Percentiles rank a stretch among this genome's conserved stretches.
These are phyloP conservation scores for Centropus bengalensis DNA, from an alignment of 2,113 vertebrate species.

Conservation along the genomic window DNA sequence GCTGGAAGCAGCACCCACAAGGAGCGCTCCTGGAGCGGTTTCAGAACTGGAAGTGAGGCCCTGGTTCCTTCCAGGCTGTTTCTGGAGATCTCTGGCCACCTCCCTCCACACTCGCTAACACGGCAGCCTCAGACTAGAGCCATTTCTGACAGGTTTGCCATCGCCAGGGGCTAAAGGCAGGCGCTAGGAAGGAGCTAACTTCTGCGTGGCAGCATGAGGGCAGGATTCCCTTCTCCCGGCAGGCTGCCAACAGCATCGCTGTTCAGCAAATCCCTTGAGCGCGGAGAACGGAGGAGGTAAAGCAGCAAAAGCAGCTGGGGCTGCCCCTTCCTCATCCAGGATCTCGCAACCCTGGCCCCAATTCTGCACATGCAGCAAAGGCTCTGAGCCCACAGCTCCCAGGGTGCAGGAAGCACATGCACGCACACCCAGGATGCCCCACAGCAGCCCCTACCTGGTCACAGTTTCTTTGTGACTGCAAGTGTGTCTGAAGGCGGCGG, in stretches of 20 bases:
- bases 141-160: not conserved
- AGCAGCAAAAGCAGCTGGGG: slow-evolving; percentile 31
- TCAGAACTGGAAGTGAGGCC: not conserved
- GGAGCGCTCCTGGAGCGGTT: not conserved
- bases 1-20: not conserved
- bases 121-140: not conserved
- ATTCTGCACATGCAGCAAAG: not conserved
- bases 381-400: not conserved
- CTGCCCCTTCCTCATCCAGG: not conserved
- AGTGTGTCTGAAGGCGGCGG: slow-evolving; percentile 93
- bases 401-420: not conserved
- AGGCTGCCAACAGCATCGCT: not conserved
- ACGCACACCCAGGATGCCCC: not conserved
- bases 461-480: slow-evolving; percentile 94
- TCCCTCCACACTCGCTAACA: not conserved
- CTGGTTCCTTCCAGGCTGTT: not conserved
- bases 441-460: slow-evolving; percentile 80
- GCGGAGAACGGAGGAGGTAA: not conserved
- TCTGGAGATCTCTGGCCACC: not conserved
- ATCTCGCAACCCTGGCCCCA: not conserved
- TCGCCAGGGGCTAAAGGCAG: not conserved
- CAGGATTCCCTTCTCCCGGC: slow-evolving; percentile 4
- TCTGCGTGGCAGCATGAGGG: not conserved
- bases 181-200: not conserved
- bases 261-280: not conserved